Conservation (phyloP, 1,140 invertebrate species). For the Danaus plexippus region DNA sequence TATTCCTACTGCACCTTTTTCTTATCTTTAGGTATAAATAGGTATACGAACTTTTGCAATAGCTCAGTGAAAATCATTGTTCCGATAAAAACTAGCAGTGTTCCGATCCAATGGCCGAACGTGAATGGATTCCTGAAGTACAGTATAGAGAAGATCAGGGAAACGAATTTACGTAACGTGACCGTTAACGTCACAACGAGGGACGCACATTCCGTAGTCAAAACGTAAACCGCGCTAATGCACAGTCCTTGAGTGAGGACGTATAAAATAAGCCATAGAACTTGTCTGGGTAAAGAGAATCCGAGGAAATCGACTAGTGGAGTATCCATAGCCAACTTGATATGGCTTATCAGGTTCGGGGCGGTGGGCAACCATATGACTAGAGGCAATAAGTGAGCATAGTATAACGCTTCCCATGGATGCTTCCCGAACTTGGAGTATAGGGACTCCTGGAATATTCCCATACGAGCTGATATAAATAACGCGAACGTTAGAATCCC, state of each 20-base stretch:
- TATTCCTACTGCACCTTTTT: slow-evolving; percentile 20
- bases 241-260: slow-evolving; percentile 95
- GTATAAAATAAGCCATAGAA: slow-evolving; percentile 88
- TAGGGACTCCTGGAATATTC: slow-evolving; percentile 95
- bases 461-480: slow-evolving; percentile 95
- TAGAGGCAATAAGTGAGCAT: slow-evolving; percentile 91
- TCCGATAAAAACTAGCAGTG: slow-evolving; percentile 91
- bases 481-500: slow-evolving; percentile 88
- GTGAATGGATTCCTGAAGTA: slow-evolving; percentile 98
- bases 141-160: slow-evolving; percentile 93
- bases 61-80: slow-evolving; percentile 93
- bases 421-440: slow-evolving; percentile 93
- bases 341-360: slow-evolving; percentile 83
- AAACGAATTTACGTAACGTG: slow-evolving; percentile 95
- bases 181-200: slow-evolving; percentile 96
- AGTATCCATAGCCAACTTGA: slow-evolving; percentile 74
- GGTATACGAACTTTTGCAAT: slow-evolving; percentile 55
- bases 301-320: slow-evolving; percentile 67
- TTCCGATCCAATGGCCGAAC: slow-evolving; percentile 92
- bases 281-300: slow-evolving; percentile 78
- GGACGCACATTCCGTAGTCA: slow-evolving; percentile 95
- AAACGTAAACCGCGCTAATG: slow-evolving; percentile 93
- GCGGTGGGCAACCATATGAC: slow-evolving; percentile 86
- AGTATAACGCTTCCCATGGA: slow-evolving; percentile 95
- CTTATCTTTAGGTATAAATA: slow-evolving; percentile 39